Evolutionary conservation across 2,797 vertebrate genomes (phyloP), one percentile per base, ranked within the genome.

Genomic region (Pteropus rufus): DNA sequence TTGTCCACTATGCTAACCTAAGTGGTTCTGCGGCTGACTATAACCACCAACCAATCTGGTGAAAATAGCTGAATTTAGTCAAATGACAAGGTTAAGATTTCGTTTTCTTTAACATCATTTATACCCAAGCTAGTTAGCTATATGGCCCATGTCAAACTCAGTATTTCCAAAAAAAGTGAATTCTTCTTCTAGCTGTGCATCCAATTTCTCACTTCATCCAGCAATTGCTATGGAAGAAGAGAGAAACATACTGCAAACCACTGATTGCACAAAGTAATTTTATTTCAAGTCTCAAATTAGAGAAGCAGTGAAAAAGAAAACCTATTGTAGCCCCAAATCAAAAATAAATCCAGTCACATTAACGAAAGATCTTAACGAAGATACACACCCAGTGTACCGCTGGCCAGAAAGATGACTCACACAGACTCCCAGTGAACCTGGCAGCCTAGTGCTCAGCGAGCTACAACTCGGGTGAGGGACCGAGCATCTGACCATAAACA

Each of bases 261-360:
- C 82, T 94, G 80, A 31, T 65, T 34, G 12, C 80, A 86, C 41
- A 65, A 86, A 87, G 54, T 44, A 75, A 86, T 94, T 93, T 91
- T 87, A 93, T 94, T 82, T 93, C 75, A 62, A 69, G 81, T 58
- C 89, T 91, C 82, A 75, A 87, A 80, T 91, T 67, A 93, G 58
- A 84, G 94, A 89, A 83, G 95, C 60, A 89, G 65, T 15, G 56
- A 46, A 58, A 93, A 93, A 79, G 88, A 93, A 97, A 97, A 82
- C 2, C 82, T 72, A 58, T 67, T 76, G 56, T 2, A 36, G 60
- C 31, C 36, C 80, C 31, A 81, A 87, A 95, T 86, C 95, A 89
- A 64, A 92, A 96, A 81, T 56, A 92, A 95, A 89, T 64, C 89
- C 82, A 96, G 36, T 54, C 69, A 56, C 44, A 34, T 39, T 89